Evolutionary conservation across 2,113 vertebrate genomes (phyloP).

Genomic region (Mastomys coucha): DNA sequence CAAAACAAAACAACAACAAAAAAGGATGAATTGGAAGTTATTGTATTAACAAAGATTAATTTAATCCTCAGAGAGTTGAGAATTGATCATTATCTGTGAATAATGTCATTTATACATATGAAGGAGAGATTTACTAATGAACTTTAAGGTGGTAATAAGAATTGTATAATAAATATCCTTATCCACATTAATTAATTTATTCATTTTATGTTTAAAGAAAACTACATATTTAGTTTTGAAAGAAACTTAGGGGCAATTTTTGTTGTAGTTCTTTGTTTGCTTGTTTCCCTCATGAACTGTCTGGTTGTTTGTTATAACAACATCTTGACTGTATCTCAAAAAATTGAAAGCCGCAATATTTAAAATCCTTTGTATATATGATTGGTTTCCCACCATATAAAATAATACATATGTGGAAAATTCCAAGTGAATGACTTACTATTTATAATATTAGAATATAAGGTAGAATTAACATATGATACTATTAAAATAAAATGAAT

Average conservation of each 20-base stretch:
- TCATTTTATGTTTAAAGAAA: constrained; percentile 4
- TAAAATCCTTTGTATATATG: background rate
- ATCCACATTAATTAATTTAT: background rate
- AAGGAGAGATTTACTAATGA: background rate
- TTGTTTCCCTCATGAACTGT: background rate
- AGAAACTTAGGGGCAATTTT: constrained; percentile 9
- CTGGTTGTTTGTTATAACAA: background rate
- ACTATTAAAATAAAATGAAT: constrained; percentile 43
- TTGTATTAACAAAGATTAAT: constrained; percentile 33
- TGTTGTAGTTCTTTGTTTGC: background rate
- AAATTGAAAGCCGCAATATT: constrained; percentile 37
- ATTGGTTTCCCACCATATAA: background rate
- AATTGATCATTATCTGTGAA: background rate
- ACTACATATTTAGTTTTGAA: constrained; percentile 34
- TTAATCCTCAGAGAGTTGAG: background rate
- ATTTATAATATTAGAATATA: constrained; percentile 56
- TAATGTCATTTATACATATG: background rate
- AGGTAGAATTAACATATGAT: constrained; percentile 42
- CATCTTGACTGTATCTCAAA: background rate
- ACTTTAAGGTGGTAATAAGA: background rate
- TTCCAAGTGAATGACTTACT: background rate
- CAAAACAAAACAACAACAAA: too few species aligned
- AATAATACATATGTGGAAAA: constrained; percentile 43
- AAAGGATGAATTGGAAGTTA: constrained; percentile 15
- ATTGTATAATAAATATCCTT: constrained; percentile 6